phyloP scores from a whole-genome alignment of 2,888 invertebrate genomes.

The Phyllotreta striolata region DNA sequence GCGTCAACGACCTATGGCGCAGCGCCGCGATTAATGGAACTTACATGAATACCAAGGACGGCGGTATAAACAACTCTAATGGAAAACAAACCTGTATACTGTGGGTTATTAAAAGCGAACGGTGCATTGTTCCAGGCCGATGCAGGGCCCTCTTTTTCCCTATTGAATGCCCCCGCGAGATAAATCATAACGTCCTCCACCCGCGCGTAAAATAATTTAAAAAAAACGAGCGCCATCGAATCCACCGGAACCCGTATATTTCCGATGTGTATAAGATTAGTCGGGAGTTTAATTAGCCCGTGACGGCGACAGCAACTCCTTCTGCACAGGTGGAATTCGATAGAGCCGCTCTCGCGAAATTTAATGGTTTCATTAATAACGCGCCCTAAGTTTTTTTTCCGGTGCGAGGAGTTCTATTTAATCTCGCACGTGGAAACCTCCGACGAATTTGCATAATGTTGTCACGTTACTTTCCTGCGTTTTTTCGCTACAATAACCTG shows the following conservation, averaged over 20 bases:
- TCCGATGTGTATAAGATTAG: neutral
- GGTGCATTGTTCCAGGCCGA: slow-evolving; percentile 43
- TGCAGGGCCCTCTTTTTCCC: slow-evolving; percentile 45
- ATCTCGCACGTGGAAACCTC: slow-evolving; percentile 50
- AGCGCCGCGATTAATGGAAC: slow-evolving; percentile 57
- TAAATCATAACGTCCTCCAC: slow-evolving; percentile 52
- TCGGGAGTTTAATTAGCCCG: neutral
- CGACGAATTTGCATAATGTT: slow-evolving; percentile 51
- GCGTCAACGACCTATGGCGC: slow-evolving; percentile 53
- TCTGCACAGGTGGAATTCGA: slow-evolving; percentile 48
- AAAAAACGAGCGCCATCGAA: slow-evolving; percentile 51
- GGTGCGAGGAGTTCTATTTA: slow-evolving; percentile 44
- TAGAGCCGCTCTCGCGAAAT: slow-evolving; percentile 54
- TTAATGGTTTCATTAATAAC: slow-evolving; percentile 58
- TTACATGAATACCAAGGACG: slow-evolving; percentile 57
- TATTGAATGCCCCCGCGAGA: slow-evolving; percentile 50
- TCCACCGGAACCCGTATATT: slow-evolving; percentile 51
- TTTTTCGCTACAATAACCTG: slow-evolving; percentile 37
- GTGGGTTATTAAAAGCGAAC: slow-evolving; percentile 50
- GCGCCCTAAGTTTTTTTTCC: slow-evolving; percentile 44
- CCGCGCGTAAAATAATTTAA: slow-evolving; percentile 51
- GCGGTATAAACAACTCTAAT: slow-evolving; percentile 56
- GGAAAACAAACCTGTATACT: slow-evolving; percentile 54
- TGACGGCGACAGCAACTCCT: too few species aligned
- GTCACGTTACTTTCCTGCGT: slow-evolving; percentile 42